Conservation (phyloP, 2,113 vertebrate genomes). For the Morone saxatilis region DNA sequence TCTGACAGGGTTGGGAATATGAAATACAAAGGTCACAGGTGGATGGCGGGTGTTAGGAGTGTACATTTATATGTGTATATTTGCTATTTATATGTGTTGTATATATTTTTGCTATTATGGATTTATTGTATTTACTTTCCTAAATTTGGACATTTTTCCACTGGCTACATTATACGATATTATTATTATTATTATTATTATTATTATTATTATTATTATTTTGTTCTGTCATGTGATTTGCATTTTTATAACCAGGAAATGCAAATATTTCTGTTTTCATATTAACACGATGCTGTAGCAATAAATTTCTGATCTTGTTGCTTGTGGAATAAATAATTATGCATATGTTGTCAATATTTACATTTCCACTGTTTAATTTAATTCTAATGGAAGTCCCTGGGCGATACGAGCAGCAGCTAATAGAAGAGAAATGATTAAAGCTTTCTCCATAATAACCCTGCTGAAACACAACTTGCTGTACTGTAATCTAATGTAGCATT, state of each 20-base stretch:
- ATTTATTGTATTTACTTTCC: slow-evolving; percentile 13
- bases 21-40: slow-evolving; percentile 37
- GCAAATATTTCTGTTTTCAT: slow-evolving; percentile 65
- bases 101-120: no score
- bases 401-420: slow-evolving; percentile 74
- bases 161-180: not conserved
- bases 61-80: not conserved
- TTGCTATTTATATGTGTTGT: no score
- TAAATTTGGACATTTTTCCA: not conserved
- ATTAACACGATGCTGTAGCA: slow-evolving; percentile 65
- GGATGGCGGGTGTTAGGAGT: not conserved
- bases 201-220: slow-evolving; percentile 48
- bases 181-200: slow-evolving; percentile 26
- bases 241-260: slow-evolving; percentile 70
- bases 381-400: slow-evolving; percentile 81
- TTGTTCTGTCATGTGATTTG: slow-evolving; percentile 58
- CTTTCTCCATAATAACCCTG: slow-evolving; percentile 70
- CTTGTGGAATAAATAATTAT: slow-evolving; percentile 79
- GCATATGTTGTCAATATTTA: slow-evolving; percentile 83
- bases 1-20: slow-evolving; percentile 1
- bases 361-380: slow-evolving; percentile 84
- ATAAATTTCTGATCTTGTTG: slow-evolving; percentile 76
- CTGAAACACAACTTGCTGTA: slow-evolving; percentile 62
- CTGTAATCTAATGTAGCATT: slow-evolving; percentile 65
- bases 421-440: slow-evolving; percentile 80